A percentile compares a stretch with the other conserved stretches of the same genome.
phyloP scores from a whole-genome alignment of 2,888 invertebrate species.

The Copidosoma aretas region DNA sequence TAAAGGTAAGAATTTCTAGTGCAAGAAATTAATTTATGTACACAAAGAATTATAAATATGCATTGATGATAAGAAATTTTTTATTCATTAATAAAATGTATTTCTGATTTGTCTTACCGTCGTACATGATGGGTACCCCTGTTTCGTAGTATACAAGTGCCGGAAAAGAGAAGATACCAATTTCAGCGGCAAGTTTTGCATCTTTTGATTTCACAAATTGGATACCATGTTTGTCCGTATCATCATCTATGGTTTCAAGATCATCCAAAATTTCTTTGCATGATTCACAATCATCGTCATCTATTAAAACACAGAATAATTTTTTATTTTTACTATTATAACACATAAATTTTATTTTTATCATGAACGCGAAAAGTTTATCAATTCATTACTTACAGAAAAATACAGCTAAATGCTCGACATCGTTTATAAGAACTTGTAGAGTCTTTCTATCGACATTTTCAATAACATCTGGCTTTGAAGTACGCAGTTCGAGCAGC shows the following conservation, averaged over 20 bases:
- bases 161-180: conserved; percentile 91
- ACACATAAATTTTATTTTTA: too few relatives aligned
- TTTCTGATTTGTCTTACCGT: conserved; percentile 72
- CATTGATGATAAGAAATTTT: too few relatives aligned
- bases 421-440: conserved; percentile 86
- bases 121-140: conserved; percentile 92
- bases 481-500: conserved; percentile 84
- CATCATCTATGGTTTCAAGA: conserved; percentile 89
- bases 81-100: too few relatives aligned
- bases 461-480: conserved; percentile 88
- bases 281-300: conserved; percentile 84
- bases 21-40: too few relatives aligned
- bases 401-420: conserved; percentile 90
- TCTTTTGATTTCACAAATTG: conserved; percentile 94
- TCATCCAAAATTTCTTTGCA: conserved; percentile 86
- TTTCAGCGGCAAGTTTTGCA: conserved; percentile 85
- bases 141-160: conserved; percentile 92
- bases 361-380: background rate
- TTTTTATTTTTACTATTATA: too few relatives aligned
- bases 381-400: conserved; percentile 74
- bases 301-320: conserved; percentile 60
- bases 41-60: too few relatives aligned
- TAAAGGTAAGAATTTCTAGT: too few relatives aligned
- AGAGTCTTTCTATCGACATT: conserved; percentile 89
- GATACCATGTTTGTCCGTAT: conserved; percentile 90